phyloP scores from a whole-genome alignment of 2,113 vertebrate genomes.

The Acanthochromis polyacanthus region DNA sequence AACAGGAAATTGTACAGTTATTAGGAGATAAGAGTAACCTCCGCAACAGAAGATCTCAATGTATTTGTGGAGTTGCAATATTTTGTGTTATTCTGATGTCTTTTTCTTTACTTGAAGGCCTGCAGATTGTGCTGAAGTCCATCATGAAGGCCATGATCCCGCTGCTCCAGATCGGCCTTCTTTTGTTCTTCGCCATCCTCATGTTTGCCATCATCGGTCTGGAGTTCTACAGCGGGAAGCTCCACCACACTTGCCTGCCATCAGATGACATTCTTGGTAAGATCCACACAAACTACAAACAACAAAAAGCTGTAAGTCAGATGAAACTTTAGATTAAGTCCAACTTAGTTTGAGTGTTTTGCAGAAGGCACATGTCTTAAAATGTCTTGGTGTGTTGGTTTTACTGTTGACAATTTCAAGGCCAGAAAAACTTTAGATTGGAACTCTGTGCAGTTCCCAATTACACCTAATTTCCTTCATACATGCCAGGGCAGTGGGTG shows the following conservation, averaged over 20 bases:
- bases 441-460: too few species aligned
- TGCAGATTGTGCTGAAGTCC: slow-evolving; percentile 89
- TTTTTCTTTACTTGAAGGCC: slow-evolving; percentile 66
- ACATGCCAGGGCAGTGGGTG: too few species aligned
- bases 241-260: slow-evolving; percentile 86
- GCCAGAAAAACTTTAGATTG: too few species aligned
- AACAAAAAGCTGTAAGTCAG: not conserved
- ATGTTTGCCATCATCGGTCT: slow-evolving; percentile 89
- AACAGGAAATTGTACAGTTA: too few species aligned
- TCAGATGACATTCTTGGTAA: slow-evolving; percentile 78
- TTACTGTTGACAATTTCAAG: too few species aligned
- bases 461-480: too few species aligned
- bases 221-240: slow-evolving; percentile 89
- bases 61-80: not conserved
- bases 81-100: not conserved
- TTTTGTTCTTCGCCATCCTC: slow-evolving; percentile 88
- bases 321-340: not conserved
- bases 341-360: too few species aligned
- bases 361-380: too few species aligned
- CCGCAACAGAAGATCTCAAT: not conserved
- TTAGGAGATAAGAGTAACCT: too few species aligned
- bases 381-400: too few species aligned
- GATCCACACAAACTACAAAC: not conserved
- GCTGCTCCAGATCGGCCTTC: slow-evolving; percentile 87
- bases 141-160: slow-evolving; percentile 90